Base-by-base conservation (phyloP, 2,888 invertebrate genomes). In the Rhamphomyia laevipes region DNA sequence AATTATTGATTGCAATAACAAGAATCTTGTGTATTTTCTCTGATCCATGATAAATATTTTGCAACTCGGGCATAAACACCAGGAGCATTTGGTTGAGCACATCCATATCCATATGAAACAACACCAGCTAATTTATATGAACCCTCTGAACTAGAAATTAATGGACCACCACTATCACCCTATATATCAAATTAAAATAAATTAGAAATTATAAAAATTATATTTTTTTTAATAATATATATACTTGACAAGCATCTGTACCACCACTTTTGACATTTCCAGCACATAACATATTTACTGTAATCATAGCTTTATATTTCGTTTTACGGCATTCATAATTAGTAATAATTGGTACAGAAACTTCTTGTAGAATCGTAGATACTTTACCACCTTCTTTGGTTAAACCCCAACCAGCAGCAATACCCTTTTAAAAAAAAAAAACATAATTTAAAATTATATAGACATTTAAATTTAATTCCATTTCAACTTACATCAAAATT, bases 131-230 rank as follows among this genome's bases (percentile, higher is more conserved):
- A 53, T 15, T 62, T 64, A 51, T 58, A 64, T 4, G 42, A 13
- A 15, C 23, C 23, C 11, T 46, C 23, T 35, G 45, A 43, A 7
- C 54, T 53, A 1, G 66, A 63, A 38, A 61, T 61, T 16, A 69
- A 55, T 5, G 68, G 68, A 47, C 69, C 68, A 37, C 68, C 68
- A 48, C 68, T 68, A 55, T 68, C 68, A 45, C 68, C 68, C 67
- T 67, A 46, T 21, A 15, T 5, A 13, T 15, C 3, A 43, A 38
- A 23, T 17, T 16, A 40, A n/a, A 10, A 12, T 16, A 45, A 41
- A 13, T 37, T 27, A 18, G 18, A 16, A 48, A 31, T 4, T n/a
- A 12, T 3, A 27, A 15, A 43, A 10, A 15, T 27, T 18, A 21
- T 44, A 21, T 45, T 33, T 16, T 10, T 16, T 23, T 2, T 33